These are phyloP conservation scores for Lydus trimaculatus DNA, from an alignment of 2,888 invertebrate species.

Conservation along the genomic window DNA sequence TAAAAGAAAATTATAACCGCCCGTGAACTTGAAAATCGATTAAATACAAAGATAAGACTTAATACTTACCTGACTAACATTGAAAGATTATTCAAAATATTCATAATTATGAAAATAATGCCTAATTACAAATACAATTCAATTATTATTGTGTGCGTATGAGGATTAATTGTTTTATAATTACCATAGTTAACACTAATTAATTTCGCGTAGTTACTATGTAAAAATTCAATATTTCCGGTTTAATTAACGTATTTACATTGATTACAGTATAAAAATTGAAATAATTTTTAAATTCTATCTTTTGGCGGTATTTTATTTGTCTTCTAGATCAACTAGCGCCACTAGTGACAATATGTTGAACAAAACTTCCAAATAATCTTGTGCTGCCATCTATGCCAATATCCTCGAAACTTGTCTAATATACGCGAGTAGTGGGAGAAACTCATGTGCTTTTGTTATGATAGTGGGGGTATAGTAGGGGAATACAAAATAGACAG, in stretches of 20 bases:
- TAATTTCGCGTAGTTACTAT: neutral
- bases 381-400: conserved; percentile 16
- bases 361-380: conserved; percentile 9
- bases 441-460: conserved; percentile 37
- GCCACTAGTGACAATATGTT: conserved; percentile 2
- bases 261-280: neutral
- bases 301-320: neutral
- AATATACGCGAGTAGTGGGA: conserved; percentile 33
- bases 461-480: conserved; percentile 38
- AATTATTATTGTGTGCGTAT: neutral
- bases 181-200: neutral
- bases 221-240: neutral
- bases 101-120: neutral
- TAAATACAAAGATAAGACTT: neutral
- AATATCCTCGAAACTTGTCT: neutral
- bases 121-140: conserved; percentile 1
- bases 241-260: neutral
- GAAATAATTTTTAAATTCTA: neutral
- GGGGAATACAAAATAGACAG: conserved; percentile 37
- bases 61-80: neutral
- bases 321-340: neutral
- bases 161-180: conserved; percentile 1
- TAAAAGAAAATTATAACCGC: neutral
- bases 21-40: neutral
- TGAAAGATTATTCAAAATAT: neutral